phyloP scores from a whole-genome alignment of 1,140 invertebrate genomes.

The Paramacrobiotus metropolitanus region DNA sequence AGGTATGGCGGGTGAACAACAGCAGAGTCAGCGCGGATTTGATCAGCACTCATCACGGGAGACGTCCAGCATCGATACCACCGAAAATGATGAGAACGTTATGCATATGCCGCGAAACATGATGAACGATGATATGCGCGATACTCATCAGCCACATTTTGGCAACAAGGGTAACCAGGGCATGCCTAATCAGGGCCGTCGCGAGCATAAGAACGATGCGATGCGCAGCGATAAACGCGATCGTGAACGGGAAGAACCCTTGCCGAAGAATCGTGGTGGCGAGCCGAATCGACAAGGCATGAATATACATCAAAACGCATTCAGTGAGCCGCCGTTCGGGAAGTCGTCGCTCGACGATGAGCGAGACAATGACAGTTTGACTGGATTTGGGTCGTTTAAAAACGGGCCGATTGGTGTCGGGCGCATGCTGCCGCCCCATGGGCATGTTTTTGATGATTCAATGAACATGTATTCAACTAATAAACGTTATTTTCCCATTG shows the following conservation, averaged over 20 bases:
- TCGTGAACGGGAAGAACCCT: background rate
- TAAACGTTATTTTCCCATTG: background rate
- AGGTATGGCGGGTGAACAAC: no score
- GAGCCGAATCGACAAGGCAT: background rate
- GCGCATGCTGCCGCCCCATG: background rate
- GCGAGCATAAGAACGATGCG: background rate
- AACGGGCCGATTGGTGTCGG: background rate
- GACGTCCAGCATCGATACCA: background rate
- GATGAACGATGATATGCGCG: background rate
- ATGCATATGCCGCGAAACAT: background rate
- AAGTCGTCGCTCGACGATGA: background rate
- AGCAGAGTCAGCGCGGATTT: no score
- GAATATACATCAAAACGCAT: background rate
- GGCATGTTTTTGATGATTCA: background rate
- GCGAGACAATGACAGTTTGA: background rate
- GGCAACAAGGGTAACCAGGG: background rate
- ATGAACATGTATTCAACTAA: background rate
- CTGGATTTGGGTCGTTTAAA: background rate
- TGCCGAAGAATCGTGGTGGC: background rate
- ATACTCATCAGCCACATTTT: background rate
- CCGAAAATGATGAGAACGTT: background rate
- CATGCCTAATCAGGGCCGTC: no score
- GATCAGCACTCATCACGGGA: background rate
- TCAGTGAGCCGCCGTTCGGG: background rate
- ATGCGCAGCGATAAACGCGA: background rate